A percentile compares a stretch with the other conserved stretches of the same genome.
These are phyloP conservation scores for Hoplodrina ambigua DNA, from an alignment of 2,888 invertebrate species.

Conservation along the genomic window DNA sequence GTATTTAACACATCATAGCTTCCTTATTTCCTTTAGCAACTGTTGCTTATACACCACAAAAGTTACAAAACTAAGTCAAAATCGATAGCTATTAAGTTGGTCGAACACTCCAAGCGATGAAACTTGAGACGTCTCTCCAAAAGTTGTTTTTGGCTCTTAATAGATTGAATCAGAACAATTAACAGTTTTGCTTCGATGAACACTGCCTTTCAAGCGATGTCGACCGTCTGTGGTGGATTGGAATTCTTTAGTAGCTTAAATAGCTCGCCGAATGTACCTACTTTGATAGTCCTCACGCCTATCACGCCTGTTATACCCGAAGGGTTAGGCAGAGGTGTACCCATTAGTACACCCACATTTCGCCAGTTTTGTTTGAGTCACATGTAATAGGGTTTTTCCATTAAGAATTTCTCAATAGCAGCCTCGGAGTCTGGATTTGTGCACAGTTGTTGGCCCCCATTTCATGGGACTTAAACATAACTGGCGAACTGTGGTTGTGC, in stretches of 20 bases:
- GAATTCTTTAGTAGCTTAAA: background rate
- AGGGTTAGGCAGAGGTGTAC: too few species aligned
- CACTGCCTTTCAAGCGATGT: constrained; percentile 11
- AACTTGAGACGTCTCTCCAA: constrained; percentile 44
- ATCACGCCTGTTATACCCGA: too few species aligned
- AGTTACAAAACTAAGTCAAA: constrained; percentile 41
- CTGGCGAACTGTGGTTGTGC: too few species aligned
- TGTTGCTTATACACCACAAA: constrained; percentile 21
- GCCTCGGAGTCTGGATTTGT: too few species aligned
- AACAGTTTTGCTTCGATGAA: constrained; percentile 41
- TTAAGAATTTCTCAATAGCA: too few species aligned
- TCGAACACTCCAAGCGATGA: constrained; percentile 33
- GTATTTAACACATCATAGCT: constrained; percentile 2
- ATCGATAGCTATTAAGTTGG: constrained; percentile 45
- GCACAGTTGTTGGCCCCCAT: too few species aligned
- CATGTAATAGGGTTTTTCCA: too few species aligned
- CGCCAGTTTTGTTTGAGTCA: too few species aligned
- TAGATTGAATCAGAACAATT: constrained; percentile 60
- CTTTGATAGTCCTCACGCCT: too few species aligned
- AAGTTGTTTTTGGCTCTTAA: constrained; percentile 53
- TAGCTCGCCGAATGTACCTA: background rate
- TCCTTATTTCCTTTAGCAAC: constrained; percentile 8
- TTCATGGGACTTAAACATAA: too few species aligned
- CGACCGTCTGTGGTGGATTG: background rate
- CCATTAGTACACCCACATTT: too few species aligned